A percentile compares a stretch with the other conserved stretches of the same genome.
phyloP scores from a whole-genome alignment of 2,797 vertebrate genomes.

The Apodemus agrarius region DNA sequence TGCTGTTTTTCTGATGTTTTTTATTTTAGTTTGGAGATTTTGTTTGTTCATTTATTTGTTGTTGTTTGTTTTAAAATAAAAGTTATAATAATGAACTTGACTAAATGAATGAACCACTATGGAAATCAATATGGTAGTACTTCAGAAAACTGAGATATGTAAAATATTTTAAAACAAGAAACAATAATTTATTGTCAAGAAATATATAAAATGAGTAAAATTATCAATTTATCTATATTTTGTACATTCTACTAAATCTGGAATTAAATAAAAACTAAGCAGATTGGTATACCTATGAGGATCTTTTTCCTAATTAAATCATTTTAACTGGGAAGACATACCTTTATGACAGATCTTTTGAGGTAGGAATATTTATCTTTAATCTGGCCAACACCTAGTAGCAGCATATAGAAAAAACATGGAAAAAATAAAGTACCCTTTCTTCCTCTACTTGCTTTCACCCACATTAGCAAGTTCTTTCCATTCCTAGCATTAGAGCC shows the following conservation, averaged over 20 bases:
- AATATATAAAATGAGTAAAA: neutral
- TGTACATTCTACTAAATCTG: neutral
- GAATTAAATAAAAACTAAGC: neutral
- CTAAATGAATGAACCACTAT: neutral
- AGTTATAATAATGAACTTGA: neutral
- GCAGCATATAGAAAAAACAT: neutral
- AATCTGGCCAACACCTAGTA: neutral
- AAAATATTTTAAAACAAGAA: neutral
- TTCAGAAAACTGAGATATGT: no score
- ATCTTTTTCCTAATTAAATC: neutral
- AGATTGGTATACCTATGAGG: neutral
- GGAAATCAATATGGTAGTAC: no score
- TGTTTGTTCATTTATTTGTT: neutral
- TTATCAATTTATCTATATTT: neutral
- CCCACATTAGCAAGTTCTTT: neutral
- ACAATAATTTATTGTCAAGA: neutral
- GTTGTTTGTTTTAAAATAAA: neutral
- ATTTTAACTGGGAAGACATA: neutral
- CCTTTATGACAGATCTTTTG: neutral
- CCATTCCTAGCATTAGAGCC: neutral
- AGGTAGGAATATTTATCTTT: neutral
- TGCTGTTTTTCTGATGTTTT: neutral
- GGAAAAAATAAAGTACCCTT: neutral
- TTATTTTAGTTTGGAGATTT: neutral
- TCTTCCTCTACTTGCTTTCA: neutral